Base-by-base conservation (phyloP, 2,888 invertebrate genomes). In the Drosophila borealis region DNA sequence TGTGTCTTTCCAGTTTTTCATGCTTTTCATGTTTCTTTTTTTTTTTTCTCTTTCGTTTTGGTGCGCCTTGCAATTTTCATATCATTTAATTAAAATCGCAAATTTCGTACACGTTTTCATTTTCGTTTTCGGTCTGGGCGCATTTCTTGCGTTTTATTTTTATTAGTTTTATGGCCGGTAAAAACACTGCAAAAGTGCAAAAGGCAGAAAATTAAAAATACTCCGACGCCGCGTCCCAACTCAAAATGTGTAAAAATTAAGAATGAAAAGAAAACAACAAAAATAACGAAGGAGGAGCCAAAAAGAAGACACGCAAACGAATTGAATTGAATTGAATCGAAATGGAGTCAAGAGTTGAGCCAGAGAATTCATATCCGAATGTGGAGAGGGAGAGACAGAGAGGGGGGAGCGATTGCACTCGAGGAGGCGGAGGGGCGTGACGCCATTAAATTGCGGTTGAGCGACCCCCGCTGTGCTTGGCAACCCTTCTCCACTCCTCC, bases 41-140 rank as follows among this genome's bases (percentile, higher is more conserved):
- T 74, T 60, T 60, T 67, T 48, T 60, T 64, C 61, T 69, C 39
- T 17, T 67, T 54, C 34, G 19, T 56, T 64, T 73, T 69, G 62
- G 68, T 69, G 74, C 56, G 74, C 61, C 82, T 82, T 88, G 87
- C 78, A 80, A 82, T 88, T 89, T 83, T 83, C 88, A 81, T 89
- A 80, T 89, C 87, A 88, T 88, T 84, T 82, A 89, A 84, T 89
- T 88, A 86, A 89, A 88, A 85, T 81, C 81, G 77, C 85, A 85
- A 80, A 81, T 89, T 89, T 90, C 78, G 89, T 86, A 75, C 89
- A 89, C 82, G 85, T 89, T 89, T 89, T 88, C 89, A 75, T 89
- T 89, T 87, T 78, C 77, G 69, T 82, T 86, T 79, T 74, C 68
- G 70, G 64, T 83, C 70, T 70, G 65, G 67, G 61, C 70, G 55